Percentiles rank a stretch among this genome's conserved stretches.
phyloP scores from a whole-genome alignment of 2,888 invertebrate species.

The Microdon myrmicae region DNA sequence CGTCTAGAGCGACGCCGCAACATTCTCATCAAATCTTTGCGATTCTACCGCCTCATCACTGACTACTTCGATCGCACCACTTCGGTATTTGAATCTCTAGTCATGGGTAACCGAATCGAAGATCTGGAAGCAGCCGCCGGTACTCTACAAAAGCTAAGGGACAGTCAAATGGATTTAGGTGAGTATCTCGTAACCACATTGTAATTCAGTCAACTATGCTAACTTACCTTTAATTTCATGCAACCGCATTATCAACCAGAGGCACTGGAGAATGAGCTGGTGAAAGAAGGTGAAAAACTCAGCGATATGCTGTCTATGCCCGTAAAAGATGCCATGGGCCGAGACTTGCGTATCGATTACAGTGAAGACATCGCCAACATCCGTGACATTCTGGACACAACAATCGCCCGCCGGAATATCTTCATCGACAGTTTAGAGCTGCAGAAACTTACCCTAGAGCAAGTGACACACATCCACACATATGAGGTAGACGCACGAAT shows the following conservation, averaged over 20 bases:
- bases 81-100: conserved; percentile 74
- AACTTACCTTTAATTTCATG: conserved; percentile 35
- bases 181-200: conserved; percentile 56
- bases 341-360: conserved; percentile 77
- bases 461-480: conserved; percentile 78
- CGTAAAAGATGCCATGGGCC: conserved; percentile 80
- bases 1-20: conserved; percentile 79
- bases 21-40: conserved; percentile 77
- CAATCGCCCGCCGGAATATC: conserved; percentile 76
- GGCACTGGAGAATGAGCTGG: conserved; percentile 72
- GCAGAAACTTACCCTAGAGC: conserved; percentile 80
- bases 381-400: conserved; percentile 76
- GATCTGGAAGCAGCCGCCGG: conserved; percentile 71
- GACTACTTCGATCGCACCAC: conserved; percentile 78
- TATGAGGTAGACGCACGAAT: conserved; percentile 82
- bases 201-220: neutral
- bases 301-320: conserved; percentile 82
- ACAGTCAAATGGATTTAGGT: conserved; percentile 73
- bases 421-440: conserved; percentile 80
- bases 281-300: conserved; percentile 80
- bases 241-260: conserved; percentile 31
- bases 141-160: conserved; percentile 72
- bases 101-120: conserved; percentile 72
- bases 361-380: conserved; percentile 78
- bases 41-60: conserved; percentile 80